Conservation (phyloP, 1,140 invertebrate species). For the Zaprionus tsacasi region DNA sequence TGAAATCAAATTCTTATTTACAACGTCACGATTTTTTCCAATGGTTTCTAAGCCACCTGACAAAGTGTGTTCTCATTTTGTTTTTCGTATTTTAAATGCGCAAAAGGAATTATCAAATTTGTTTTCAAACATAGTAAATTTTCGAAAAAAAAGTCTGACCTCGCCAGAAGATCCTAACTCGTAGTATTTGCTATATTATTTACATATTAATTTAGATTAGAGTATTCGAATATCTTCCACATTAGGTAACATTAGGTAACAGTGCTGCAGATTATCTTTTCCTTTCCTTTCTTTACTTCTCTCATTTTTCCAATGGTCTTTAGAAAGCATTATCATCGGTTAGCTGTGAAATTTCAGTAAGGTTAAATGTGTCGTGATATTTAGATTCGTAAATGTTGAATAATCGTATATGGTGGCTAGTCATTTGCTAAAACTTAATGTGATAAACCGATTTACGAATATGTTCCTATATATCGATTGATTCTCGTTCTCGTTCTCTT, state of each 20-base stretch:
- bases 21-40: conserved; percentile 34
- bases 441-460: conserved; percentile 12
- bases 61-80: conserved; percentile 19
- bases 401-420: conserved; percentile 17
- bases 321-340: neutral
- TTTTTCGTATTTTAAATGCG: conserved; percentile 49
- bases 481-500: conserved; percentile 14
- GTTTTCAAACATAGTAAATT: conserved; percentile 30
- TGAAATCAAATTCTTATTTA: conserved; percentile 52
- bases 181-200: conserved; percentile 59
- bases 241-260: conserved; percentile 63
- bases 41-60: conserved; percentile 29
- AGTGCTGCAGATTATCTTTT: conserved; percentile 17
- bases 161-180: conserved; percentile 27
- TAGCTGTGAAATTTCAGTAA: neutral
- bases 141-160: conserved; percentile 7
- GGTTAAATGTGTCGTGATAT: neutral
- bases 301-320: neutral
- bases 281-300: neutral
- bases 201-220: conserved; percentile 58
- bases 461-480: neutral
- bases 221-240: conserved; percentile 38
- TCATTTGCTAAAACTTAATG: conserved; percentile 30
- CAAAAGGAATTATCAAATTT: conserved; percentile 49
- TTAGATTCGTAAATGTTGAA: conserved; percentile 4